Percentiles rank a stretch among this genome's conserved stretches.
Evolutionary conservation across 2,113 vertebrate species (phyloP).

Genomic region (Oreotrochilus melanogaster): DNA sequence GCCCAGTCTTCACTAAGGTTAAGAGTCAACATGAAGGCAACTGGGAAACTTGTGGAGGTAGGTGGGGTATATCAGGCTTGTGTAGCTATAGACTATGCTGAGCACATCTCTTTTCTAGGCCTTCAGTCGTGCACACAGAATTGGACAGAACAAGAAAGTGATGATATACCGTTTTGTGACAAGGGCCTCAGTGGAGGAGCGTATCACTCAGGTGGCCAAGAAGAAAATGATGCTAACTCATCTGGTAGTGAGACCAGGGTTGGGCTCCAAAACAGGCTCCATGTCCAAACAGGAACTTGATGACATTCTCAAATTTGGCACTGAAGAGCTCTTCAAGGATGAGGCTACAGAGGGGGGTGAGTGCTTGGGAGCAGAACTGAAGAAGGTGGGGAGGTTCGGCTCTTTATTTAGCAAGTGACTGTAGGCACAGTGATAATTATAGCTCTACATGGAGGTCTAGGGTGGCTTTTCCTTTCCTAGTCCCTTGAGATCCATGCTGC

Average conservation of each 20-base stretch:
- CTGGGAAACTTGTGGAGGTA: not conserved
- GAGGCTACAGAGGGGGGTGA: slow-evolving; percentile 89
- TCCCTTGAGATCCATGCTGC: not conserved
- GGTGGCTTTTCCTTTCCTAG: not conserved
- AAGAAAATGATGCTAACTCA: slow-evolving; percentile 99
- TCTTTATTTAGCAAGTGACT: not conserved
- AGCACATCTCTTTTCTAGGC: slow-evolving; percentile 79
- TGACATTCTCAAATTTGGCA: slow-evolving; percentile 98
- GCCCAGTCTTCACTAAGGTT: not conserved
- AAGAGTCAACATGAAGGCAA: not conserved
- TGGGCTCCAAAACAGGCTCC: slow-evolving; percentile 96
- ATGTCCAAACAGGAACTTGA: slow-evolving; percentile 99
- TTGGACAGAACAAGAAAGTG: slow-evolving; percentile 98
- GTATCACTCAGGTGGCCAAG: slow-evolving; percentile 98
- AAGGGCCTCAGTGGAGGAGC: slow-evolving; percentile 96
- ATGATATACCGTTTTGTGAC: slow-evolving; percentile 99
- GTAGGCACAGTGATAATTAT: not conserved
- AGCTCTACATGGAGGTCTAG: not conserved
- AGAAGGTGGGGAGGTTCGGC: not conserved
- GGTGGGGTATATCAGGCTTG: not conserved
- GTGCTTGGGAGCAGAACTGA: slow-evolving; percentile 2
- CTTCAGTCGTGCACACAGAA: slow-evolving; percentile 97
- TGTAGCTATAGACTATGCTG: not conserved
- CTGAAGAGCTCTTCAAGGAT: slow-evolving; percentile 95
- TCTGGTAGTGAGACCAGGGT: slow-evolving; percentile 93